Base-by-base conservation (phyloP, 2,888 invertebrate species). In the Pteria penguin region DNA sequence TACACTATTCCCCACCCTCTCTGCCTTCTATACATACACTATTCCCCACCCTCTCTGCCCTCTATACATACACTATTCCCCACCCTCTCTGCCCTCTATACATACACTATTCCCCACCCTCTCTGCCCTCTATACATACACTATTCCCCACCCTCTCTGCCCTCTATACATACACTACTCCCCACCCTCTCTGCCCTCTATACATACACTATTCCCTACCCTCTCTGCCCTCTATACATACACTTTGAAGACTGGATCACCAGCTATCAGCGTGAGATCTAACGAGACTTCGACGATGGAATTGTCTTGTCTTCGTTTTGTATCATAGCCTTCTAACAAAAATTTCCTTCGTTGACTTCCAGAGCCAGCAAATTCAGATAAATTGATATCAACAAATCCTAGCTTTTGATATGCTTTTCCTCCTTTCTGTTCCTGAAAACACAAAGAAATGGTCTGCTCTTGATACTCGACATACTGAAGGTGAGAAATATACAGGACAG, bases 171-270 rank as follows among this genome's bases (percentile, higher is more conserved):
- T n/a, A n/a, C n/a, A n/a, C n/a, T n/a, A n/a, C n/a, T n/a, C n/a
- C n/a, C n/a, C n/a, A n/a, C n/a, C n/a, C n/a, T n/a, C n/a, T n/a
- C n/a, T n/a, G n/a, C n/a, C n/a, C n/a, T n/a, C n/a, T n/a, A n/a
- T n/a, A n/a, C n/a, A n/a, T n/a, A n/a, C n/a, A n/a, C n/a, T n/a
- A n/a, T n/a, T n/a, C n/a, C n/a, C n/a, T n/a, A n/a, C n/a, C n/a
- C n/a, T n/a, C n/a, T n/a, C n/a, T n/a, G n/a, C n/a, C n/a, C n/a
- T n/a, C n/a, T n/a, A n/a, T n/a, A n/a, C 97, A 95, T 93, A 98
- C 98, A 97, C 97, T 96, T 98, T 98, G 92, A 99, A 99, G 83
- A 98, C 95, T 85, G 98, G 97, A 93, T 99, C 99, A 65, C 98
- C 98, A 62, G 97, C 96, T 85, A 97, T 95, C 95, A 98, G 96